phyloP scores from a whole-genome alignment of 2,113 vertebrate genomes.

The Podarcis raffonei region DNA sequence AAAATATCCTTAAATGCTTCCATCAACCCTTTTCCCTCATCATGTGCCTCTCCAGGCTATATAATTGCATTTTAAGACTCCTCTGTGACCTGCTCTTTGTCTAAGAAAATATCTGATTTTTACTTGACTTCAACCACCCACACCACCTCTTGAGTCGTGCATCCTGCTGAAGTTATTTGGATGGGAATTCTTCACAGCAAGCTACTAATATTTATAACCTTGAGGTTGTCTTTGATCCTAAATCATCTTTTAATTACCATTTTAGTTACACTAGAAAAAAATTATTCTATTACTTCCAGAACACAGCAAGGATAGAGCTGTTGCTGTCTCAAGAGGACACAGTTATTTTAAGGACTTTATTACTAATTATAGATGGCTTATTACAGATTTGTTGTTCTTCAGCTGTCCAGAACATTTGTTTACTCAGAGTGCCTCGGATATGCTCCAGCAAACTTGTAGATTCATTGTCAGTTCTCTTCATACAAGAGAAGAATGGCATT shows the following conservation, averaged over 20 bases:
- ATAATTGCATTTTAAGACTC: background rate
- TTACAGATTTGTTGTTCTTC: conserved; percentile 67
- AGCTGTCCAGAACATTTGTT: conserved; percentile 60
- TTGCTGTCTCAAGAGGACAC: conserved; percentile 58
- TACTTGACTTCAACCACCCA: conserved; percentile 1
- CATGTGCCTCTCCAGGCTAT: background rate
- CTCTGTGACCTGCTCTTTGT: background rate
- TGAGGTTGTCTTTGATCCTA: conserved; percentile 73
- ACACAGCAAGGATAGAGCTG: conserved; percentile 58
- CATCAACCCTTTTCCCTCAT: background rate
- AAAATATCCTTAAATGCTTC: conserved; percentile 1
- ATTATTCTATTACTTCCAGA: conserved; percentile 62
- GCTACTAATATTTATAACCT: conserved; percentile 71
- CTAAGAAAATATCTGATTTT: conserved; percentile 21
- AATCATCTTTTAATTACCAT: conserved; percentile 76
- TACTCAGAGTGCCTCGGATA: conserved; percentile 26
- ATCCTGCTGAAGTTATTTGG: conserved; percentile 38
- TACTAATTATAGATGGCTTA: conserved; percentile 73
- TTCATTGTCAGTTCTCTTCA: conserved; percentile 21
- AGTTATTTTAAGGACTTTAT: conserved; percentile 73
- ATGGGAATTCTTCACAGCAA: conserved; percentile 45
- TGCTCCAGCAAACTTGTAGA: conserved; percentile 7
- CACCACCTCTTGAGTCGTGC: background rate
- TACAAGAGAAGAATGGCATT: background rate
- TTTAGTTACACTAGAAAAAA: conserved; percentile 59